Conservation (phyloP, 1,140 invertebrate genomes). For the Heliothis virescens region DNA sequence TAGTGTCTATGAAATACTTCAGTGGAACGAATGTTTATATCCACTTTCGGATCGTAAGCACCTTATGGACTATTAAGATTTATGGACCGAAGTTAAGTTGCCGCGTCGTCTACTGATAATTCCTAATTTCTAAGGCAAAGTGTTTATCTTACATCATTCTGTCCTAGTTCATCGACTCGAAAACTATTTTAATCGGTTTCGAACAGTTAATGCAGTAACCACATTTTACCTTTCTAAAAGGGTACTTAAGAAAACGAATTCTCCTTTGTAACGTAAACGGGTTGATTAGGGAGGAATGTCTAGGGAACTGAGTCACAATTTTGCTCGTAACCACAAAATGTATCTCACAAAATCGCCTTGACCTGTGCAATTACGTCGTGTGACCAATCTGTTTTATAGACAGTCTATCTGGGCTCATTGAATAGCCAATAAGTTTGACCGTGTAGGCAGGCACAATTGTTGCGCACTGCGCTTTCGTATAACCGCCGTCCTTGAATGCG, state of each 20-base stretch:
- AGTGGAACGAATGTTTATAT: conserved; percentile 21
- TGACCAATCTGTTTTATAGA: conserved; percentile 56
- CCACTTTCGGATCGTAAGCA: conserved; percentile 5
- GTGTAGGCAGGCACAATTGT: conserved; percentile 43
- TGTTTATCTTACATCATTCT: background rate
- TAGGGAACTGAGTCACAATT: conserved; percentile 12
- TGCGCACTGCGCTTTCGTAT: conserved; percentile 38
- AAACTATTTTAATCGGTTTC: conserved; percentile 10
- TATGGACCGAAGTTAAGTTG: conserved; percentile 3
- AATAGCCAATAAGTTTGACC: conserved; percentile 49
- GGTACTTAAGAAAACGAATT: conserved; percentile 37
- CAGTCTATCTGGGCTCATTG: conserved; percentile 49
- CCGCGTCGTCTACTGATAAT: background rate
- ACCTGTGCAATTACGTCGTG: conserved; percentile 45
- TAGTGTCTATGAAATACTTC: conserved; percentile 30
- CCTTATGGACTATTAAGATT: conserved; percentile 10
- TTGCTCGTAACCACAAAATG: conserved; percentile 8
- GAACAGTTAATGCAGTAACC: conserved; percentile 37
- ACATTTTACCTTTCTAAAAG: conserved; percentile 43
- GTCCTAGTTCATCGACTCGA: conserved; percentile 9
- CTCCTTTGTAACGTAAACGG: conserved; percentile 30
- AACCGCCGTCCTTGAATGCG: conserved; percentile 50
- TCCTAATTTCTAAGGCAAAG: background rate
- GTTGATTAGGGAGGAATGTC: conserved; percentile 42
- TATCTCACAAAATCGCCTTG: conserved; percentile 47